These are phyloP conservation scores for Meloidogyne chitwoodi DNA, from an alignment of 1,140 invertebrate species.

Conservation along the genomic window DNA sequence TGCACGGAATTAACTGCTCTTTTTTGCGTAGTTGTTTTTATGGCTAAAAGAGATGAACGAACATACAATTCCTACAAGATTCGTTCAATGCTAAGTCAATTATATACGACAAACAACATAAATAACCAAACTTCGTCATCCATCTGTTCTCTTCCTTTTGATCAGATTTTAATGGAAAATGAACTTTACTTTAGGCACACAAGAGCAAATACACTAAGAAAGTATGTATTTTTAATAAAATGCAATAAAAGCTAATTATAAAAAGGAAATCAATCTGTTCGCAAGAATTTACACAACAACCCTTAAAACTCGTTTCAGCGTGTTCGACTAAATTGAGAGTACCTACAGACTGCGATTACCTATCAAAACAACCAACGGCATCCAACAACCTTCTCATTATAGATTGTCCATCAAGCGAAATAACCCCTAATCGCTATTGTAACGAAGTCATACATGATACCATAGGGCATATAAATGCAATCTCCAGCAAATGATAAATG, in stretches of 20 bases:
- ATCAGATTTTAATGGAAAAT: constrained; percentile 8
- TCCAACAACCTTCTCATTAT: background rate
- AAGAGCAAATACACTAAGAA: constrained; percentile 9
- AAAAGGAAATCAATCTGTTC: background rate
- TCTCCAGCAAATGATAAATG: too few species aligned
- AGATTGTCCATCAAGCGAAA: background rate
- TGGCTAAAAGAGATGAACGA: constrained; percentile 48
- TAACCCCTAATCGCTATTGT: background rate
- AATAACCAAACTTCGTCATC: background rate
- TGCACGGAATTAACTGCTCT: constrained; percentile 46
- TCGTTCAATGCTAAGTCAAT: constrained; percentile 19
- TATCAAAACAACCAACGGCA: background rate
- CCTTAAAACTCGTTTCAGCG: background rate
- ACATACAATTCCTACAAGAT: constrained; percentile 44
- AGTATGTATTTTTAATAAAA: background rate
- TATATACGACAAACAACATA: background rate
- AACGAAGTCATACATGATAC: too few species aligned
- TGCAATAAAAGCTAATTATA: background rate
- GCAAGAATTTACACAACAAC: background rate
- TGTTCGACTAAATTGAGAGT: background rate
- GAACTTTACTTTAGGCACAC: constrained; percentile 10
- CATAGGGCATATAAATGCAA: too few species aligned
- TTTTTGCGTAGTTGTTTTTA: constrained; percentile 39
- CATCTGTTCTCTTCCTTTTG: background rate
- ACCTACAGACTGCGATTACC: background rate